These are phyloP conservation scores for Ochlodes sylvanus DNA, from an alignment of 2,888 invertebrate genomes.

Conservation along the genomic window DNA sequence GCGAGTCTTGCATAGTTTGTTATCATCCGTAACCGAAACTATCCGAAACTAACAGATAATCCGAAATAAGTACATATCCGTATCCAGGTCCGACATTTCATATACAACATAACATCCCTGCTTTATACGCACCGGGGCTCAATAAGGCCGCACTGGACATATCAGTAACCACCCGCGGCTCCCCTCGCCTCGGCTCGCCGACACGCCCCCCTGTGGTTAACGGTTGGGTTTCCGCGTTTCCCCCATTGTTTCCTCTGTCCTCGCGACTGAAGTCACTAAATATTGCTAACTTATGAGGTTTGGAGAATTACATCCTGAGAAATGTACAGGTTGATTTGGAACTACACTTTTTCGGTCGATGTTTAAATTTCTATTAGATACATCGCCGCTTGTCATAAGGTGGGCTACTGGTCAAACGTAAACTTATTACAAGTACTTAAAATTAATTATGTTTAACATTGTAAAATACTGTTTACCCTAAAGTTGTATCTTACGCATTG, in stretches of 20 bases:
- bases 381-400: too few relatives aligned
- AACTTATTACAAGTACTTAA: too few relatives aligned
- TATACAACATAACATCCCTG: too few relatives aligned
- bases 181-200: conserved; percentile 18
- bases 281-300: not conserved
- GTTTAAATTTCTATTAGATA: too few relatives aligned
- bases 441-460: not conserved
- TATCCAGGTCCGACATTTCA: too few relatives aligned
- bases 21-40: too few relatives aligned
- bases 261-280: not conserved
- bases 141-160: conserved; percentile 15
- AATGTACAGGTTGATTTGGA: too few relatives aligned
- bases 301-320: not conserved
- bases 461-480: conserved; percentile 19
- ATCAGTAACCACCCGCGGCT: conserved; percentile 23
- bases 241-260: conserved; percentile 3
- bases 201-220: conserved; percentile 25
- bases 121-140: not conserved
- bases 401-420: too few relatives aligned
- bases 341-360: too few relatives aligned
- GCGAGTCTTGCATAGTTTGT: too few relatives aligned
- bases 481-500: not conserved
- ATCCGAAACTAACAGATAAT: too few relatives aligned
- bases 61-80: too few relatives aligned
- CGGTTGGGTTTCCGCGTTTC: conserved; percentile 10